Percentiles rank a stretch among this genome's conserved stretches.
These are phyloP conservation scores for Upupa epops DNA, from an alignment of 2,113 vertebrate genomes.

Conservation along the genomic window DNA sequence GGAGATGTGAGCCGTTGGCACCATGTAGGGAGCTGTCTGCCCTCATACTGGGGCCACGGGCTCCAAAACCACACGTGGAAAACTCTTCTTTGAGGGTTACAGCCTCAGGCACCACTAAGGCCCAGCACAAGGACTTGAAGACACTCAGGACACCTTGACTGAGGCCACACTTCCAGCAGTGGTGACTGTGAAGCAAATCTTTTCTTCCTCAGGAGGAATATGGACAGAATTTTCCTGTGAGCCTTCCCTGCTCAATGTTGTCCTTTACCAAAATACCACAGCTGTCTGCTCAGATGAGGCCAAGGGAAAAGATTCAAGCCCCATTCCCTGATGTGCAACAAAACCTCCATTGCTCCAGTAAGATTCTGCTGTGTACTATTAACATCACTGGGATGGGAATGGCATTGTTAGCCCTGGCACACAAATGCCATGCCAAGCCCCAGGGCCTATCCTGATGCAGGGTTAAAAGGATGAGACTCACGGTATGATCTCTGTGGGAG, in stretches of 20 bases:
- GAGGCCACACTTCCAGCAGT: neutral
- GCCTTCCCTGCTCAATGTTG: neutral
- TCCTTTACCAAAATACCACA: constrained; percentile 5
- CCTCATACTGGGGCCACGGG: rapidly evolving
- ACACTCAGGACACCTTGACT: neutral
- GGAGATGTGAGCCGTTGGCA: neutral
- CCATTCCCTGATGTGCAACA: neutral
- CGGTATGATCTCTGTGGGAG: constrained; percentile 82
- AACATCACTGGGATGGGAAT: neutral
- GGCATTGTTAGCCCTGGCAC: rapidly evolving
- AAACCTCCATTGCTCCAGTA: neutral
- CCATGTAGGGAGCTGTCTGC: neutral
- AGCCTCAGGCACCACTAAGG: neutral
- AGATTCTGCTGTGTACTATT: neutral
- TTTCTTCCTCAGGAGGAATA: neutral
- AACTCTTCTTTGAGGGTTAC: neutral
- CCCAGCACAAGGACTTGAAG: neutral
- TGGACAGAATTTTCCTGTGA: neutral
- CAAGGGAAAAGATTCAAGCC: neutral
- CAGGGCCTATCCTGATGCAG: neutral
- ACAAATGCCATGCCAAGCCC: neutral
- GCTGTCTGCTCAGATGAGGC: constrained; percentile 4
- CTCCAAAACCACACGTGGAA: neutral
- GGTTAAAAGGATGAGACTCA: constrained; percentile 69
- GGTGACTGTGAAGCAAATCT: neutral